These are phyloP conservation scores for Apocrypta bakeri DNA, from an alignment of 1,140 invertebrate genomes.

Conservation along the genomic window DNA sequence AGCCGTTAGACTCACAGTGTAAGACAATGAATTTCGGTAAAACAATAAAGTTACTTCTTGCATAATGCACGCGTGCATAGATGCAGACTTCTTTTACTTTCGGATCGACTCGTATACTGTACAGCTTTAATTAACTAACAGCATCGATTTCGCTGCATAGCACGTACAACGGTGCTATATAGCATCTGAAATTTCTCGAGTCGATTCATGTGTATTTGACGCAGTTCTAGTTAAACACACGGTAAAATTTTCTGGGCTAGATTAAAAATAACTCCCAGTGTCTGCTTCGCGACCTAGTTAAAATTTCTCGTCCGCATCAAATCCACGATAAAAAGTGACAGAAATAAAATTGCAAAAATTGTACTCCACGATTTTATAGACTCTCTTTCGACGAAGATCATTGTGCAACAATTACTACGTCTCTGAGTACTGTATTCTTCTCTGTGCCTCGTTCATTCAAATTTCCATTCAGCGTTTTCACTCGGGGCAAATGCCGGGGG, in stretches of 20 bases:
- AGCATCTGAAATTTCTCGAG: not conserved
- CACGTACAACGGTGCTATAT: not conserved
- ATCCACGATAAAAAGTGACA: not conserved
- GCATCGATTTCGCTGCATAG: not conserved
- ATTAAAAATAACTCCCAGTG: constrained; percentile 19
- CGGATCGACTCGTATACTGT: too few relatives aligned
- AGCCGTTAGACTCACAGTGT: too few relatives aligned
- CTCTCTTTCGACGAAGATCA: too few relatives aligned
- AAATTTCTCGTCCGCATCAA: not conserved
- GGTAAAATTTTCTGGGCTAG: constrained; percentile 21
- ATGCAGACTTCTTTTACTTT: not conserved
- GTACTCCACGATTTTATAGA: too few relatives aligned
- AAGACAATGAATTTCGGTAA: not conserved
- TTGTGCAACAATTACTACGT: too few relatives aligned
- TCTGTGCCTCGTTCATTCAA: not conserved
- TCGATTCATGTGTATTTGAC: too few relatives aligned
- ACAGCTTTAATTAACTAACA: not conserved
- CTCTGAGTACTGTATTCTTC: not conserved
- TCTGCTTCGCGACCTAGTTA: constrained; percentile 3
- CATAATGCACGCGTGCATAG: too few relatives aligned
- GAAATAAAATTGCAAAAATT: not conserved
- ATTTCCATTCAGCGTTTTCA: not conserved
- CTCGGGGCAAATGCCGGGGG: not conserved
- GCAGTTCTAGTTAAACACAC: not conserved
- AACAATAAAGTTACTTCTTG: not conserved